Percentiles rank a stretch among this genome's conserved stretches.
Evolutionary conservation across 2,113 vertebrate genomes (phyloP).

Genomic region (Eclectus roratus): DNA sequence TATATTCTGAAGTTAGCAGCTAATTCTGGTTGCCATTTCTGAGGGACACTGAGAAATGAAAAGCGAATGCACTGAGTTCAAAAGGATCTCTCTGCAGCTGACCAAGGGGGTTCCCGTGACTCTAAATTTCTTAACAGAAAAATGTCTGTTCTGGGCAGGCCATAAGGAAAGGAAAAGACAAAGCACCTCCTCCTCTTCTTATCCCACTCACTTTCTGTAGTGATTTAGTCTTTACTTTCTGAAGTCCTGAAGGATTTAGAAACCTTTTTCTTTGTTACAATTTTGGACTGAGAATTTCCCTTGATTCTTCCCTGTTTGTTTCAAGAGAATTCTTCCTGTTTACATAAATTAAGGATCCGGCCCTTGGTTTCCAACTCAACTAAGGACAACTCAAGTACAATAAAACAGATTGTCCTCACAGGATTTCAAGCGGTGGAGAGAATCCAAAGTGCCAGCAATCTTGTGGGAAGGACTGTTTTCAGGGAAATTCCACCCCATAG

Average conservation of each 20-base stretch:
- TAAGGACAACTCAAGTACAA: conserved; percentile 22
- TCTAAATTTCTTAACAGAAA: not conserved
- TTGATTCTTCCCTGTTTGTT: conserved; percentile 19
- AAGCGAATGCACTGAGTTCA: not conserved
- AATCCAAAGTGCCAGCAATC: conserved; percentile 23
- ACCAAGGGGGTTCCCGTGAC: not conserved
- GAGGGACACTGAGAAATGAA: not conserved
- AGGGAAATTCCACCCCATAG: conserved; percentile 42
- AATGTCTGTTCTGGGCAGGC: not conserved
- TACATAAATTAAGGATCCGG: conserved; percentile 22
- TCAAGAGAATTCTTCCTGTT: conserved; percentile 41
- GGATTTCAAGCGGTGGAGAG: not conserved
- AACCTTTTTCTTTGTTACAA: not conserved
- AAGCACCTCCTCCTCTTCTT: not conserved
- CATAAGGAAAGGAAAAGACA: not conserved
- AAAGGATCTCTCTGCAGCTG: not conserved
- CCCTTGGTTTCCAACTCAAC: conserved; percentile 8
- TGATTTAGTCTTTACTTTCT: not conserved
- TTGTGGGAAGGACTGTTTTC: conserved; percentile 40
- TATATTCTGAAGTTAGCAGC: not conserved
- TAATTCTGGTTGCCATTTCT: not conserved
- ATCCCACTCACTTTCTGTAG: not conserved
- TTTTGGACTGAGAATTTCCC: conserved; percentile 4
- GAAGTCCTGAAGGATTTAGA: conserved; percentile 23
- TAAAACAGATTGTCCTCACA: conserved; percentile 8